Evolutionary conservation across 2,888 invertebrate species (phyloP), one percentile per base, ranked within the genome.

Genomic region (Hipparchia sbordonii): DNA sequence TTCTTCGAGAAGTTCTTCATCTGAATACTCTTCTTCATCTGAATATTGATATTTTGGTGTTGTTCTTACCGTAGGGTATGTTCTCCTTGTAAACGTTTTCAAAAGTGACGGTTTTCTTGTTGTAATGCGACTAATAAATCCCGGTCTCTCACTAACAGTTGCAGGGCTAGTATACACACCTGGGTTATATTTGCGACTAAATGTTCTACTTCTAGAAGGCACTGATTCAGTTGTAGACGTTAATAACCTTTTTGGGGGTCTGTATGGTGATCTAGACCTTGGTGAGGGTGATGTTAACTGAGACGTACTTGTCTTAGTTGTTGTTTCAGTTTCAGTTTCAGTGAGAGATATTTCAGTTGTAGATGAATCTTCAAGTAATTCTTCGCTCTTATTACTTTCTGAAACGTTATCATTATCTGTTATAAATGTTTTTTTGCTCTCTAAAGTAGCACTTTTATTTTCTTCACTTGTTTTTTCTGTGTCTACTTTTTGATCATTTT

Each of bases 141-240:
- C 85, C 56, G 87, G 84, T 78, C 86, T 87, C 7, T 90, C 90
- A 57, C 13, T 57, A 51, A 85, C 82, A 6, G 92, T 84, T 3
- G 91, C 81, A 56, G 94, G 94, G 70, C 93, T 94, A 13, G 94
- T 94, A 67, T 92, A 94, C 6, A 83, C 90, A 39, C 94, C 93
- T 63, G 89, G 89, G 76, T 92, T 94, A 78, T 86, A 94, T 83
- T 93, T 94, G 23, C 94, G 89, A 74, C 94, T 94, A 71, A 90
- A 94, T n/a, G 85, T 85, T 83, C 88, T 87, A 74, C 87, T 92
- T 57, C 90, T 91, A 10, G 89, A 87, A 57, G 89, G 84, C 10
- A 85, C 73, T 39, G 89, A 77, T 79, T 91, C 91, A n/a, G 94
- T 94, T 23, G 92, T 89, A 33, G 93, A 88, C 9, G 92, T 89